Percentiles rank a stretch among this genome's conserved stretches.
Conservation (phyloP, 2,113 vertebrate genomes). For the Emydura subglobosa region DNA sequence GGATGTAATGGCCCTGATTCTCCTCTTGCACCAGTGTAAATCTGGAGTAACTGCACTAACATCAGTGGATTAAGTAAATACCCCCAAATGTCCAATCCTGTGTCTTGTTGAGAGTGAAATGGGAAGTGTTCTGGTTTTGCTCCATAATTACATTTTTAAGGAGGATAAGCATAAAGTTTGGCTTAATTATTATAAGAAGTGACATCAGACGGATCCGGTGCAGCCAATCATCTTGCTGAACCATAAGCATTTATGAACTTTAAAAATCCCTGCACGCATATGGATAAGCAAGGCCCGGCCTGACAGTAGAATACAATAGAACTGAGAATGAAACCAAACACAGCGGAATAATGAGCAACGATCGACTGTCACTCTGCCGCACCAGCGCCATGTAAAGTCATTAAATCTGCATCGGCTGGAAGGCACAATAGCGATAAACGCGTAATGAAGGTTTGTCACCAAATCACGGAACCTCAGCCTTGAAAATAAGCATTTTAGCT, state of each 20-base stretch:
- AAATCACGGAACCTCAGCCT: not conserved
- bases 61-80: not conserved
- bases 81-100: not conserved
- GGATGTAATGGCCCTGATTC: not conserved
- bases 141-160: not conserved
- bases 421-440: not conserved
- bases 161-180: not conserved
- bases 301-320: not conserved
- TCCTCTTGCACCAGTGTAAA: not conserved
- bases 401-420: not conserved
- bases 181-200: not conserved
- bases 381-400: not conserved
- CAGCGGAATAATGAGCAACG: not conserved
- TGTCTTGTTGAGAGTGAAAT: not conserved
- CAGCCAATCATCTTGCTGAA: not conserved
- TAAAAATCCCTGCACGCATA: not conserved
- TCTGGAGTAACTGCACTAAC: fast-evolving
- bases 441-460: not conserved
- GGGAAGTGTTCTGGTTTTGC: not conserved
- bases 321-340: not conserved
- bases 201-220: not conserved
- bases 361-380: not conserved
- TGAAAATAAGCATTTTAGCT: not conserved
- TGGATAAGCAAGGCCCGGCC: not conserved
- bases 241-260: not conserved